Conservation (phyloP, 2,113 vertebrate species). For the Archocentrus centrarchus region DNA sequence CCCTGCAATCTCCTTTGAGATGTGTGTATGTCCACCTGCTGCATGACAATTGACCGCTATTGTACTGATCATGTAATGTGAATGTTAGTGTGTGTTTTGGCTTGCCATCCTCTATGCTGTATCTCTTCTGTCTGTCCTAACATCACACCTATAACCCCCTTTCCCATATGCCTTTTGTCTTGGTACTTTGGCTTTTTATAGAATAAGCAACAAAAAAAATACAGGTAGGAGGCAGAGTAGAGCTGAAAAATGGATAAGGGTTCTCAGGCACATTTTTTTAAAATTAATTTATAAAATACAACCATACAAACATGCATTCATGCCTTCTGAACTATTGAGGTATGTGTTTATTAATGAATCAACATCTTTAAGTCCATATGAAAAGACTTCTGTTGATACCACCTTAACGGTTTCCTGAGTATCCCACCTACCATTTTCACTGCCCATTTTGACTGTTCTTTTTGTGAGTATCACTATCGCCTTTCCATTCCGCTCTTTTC, state of each 20-base stretch:
- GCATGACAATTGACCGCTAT: constrained; percentile 71
- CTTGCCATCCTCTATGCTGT: not conserved
- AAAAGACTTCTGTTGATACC: not conserved
- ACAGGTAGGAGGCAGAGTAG: not conserved
- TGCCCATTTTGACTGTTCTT: not conserved
- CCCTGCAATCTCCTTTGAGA: constrained; percentile 74
- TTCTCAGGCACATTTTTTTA: not conserved
- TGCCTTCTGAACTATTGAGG: not conserved
- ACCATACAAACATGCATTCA: not conserved
- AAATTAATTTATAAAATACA: not conserved
- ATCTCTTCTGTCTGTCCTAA: not conserved
- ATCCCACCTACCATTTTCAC: not conserved
- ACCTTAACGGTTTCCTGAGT: not conserved
- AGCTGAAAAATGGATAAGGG: not conserved
- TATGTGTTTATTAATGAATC: not conserved
- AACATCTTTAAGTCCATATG: not conserved
- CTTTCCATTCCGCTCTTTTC: not conserved
- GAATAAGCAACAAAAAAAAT: not conserved
- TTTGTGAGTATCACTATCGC: not conserved
- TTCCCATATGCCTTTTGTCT: not conserved
- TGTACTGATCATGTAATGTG: constrained; percentile 39
- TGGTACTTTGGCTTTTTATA: not conserved
- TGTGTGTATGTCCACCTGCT: constrained; percentile 65
- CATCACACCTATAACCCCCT: not conserved
- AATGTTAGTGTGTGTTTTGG: constrained; percentile 32